Evolutionary conservation across 2,888 invertebrate species (phyloP).

Genomic region (Trissolcus japonicus): DNA sequence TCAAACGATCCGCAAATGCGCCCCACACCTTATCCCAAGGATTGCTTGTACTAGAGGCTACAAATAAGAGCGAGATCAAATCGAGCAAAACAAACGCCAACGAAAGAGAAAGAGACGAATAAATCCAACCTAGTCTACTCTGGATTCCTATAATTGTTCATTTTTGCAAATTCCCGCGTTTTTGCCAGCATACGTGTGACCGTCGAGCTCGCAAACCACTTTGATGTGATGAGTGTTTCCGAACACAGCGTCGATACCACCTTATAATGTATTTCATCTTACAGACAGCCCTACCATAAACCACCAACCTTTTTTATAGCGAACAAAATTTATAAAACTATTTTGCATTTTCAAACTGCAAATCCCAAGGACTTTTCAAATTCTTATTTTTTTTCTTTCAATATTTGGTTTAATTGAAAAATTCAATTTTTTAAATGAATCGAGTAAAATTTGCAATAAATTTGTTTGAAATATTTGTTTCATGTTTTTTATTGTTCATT

Average conservation of each 20-base stretch:
- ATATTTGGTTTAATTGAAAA: too few species aligned
- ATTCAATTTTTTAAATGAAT: too few species aligned
- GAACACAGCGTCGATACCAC: slow-evolving; percentile 60
- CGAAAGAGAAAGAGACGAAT: slow-evolving; percentile 54
- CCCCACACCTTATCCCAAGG: slow-evolving; percentile 62
- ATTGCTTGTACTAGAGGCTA: slow-evolving; percentile 57
- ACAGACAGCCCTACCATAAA: slow-evolving; percentile 55
- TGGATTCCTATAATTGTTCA: slow-evolving; percentile 76
- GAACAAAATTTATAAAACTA: neutral
- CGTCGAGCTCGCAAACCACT: slow-evolving; percentile 63
- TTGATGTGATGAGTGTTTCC: slow-evolving; percentile 58
- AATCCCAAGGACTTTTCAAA: too few species aligned
- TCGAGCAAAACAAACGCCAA: slow-evolving; percentile 53
- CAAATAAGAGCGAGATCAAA: slow-evolving; percentile 57
- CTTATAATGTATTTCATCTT: slow-evolving; percentile 61
- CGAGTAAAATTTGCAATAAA: too few species aligned
- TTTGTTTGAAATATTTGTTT: too few species aligned
- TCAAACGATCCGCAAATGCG: slow-evolving; percentile 74
- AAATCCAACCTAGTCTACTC: slow-evolving; percentile 65
- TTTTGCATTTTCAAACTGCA: too few species aligned
- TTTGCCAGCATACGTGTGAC: slow-evolving; percentile 63
- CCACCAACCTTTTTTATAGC: slow-evolving; percentile 50
- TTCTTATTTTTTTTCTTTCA: too few species aligned
- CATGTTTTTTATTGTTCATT: too few species aligned
- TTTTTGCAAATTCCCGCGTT: slow-evolving; percentile 74